phyloP scores from a whole-genome alignment of 35 echinoderm and acorn worm species.

The Heliocidaris erythrogramma region DNA sequence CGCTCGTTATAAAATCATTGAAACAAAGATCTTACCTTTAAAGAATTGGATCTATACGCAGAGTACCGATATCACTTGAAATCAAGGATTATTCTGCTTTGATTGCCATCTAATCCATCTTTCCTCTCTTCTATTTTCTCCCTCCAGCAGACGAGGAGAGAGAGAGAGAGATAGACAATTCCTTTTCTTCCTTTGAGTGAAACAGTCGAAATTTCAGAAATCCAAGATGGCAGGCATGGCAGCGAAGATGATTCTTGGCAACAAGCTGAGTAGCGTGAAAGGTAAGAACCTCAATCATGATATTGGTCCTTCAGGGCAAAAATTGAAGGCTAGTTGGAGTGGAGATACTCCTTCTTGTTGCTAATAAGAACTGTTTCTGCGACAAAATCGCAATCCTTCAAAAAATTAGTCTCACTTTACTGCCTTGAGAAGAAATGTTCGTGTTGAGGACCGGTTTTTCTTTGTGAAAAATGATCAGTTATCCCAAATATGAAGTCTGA shows the following conservation, averaged over 20 bases:
- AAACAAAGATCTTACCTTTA: too few relatives aligned
- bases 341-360: too few relatives aligned
- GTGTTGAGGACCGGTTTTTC: background rate
- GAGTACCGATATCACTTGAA: too few relatives aligned
- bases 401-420: background rate
- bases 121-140: background rate
- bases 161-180: background rate
- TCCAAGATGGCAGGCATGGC: slow-evolving; percentile 92
- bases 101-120: background rate
- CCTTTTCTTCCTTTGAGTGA: background rate
- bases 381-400: background rate
- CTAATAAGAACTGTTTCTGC: too few relatives aligned
- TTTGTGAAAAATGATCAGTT: background rate
- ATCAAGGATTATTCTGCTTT: background rate
- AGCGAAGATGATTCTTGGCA: slow-evolving; percentile 91
- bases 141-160: background rate
- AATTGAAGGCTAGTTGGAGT: background rate
- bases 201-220: background rate
- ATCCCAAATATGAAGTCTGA: background rate
- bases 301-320: background rate
- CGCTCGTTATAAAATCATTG: too few relatives aligned
- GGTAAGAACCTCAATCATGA: slow-evolving; percentile 53
- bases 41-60: too few relatives aligned
- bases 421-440: background rate
- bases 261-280: slow-evolving; percentile 89